phyloP scores from a whole-genome alignment of 1,140 invertebrate genomes.

The Aplysia californica region DNA sequence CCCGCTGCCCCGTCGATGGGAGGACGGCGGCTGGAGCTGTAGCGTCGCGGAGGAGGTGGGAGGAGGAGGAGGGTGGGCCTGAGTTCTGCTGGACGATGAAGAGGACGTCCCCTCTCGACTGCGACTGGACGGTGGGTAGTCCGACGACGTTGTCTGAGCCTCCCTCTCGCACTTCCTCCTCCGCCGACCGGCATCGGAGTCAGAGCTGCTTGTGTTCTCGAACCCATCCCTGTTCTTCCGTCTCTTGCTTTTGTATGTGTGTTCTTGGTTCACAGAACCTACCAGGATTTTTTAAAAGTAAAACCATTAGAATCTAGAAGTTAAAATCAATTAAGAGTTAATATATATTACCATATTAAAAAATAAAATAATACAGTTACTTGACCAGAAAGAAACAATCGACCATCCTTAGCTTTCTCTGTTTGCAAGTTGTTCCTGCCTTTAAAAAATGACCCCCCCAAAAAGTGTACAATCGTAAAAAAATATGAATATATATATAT shows the following conservation, averaged over 20 bases:
- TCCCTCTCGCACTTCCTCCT: neutral
- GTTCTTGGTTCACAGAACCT: slow-evolving; percentile 57
- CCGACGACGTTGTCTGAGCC: neutral
- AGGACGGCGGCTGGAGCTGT: neutral
- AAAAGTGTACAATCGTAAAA: no score
- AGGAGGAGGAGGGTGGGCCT: neutral
- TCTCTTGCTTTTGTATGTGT: slow-evolving; percentile 57
- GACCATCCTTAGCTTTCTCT: no score
- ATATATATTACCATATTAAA: neutral
- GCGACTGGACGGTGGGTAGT: neutral
- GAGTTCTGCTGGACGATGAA: neutral
- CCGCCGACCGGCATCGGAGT: slow-evolving; percentile 17
- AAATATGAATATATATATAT: no score
- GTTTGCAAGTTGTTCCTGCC: neutral
- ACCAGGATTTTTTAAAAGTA: no score
- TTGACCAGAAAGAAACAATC: no score
- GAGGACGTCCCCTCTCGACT: no score
- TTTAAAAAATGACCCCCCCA: neutral
- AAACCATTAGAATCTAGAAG: no score
- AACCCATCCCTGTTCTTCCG: slow-evolving; percentile 45
- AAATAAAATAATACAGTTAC: neutral
- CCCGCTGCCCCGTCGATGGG: neutral
- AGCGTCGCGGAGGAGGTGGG: neutral
- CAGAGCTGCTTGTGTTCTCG: slow-evolving; percentile 23
- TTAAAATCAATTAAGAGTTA: neutral